These are phyloP conservation scores for Heptascelio sp. DNA, from an alignment of 2,888 invertebrate species.

Conservation along the genomic window DNA sequence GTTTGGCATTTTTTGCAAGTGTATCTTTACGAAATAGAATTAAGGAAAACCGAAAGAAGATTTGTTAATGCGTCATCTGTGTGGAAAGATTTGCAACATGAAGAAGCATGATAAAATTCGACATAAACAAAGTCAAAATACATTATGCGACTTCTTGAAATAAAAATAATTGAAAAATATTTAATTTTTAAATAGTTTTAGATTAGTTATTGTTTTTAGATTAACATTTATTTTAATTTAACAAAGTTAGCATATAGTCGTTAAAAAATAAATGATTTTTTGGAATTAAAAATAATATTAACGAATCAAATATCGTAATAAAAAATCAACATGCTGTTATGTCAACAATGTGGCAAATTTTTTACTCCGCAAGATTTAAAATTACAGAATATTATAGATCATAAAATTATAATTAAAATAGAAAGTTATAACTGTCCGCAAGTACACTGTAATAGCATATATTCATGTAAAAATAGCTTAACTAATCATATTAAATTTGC, in stretches of 20 bases:
- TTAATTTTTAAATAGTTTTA: no score
- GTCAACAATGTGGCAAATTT: background rate
- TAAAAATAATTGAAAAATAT: no score
- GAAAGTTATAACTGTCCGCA: conserved; percentile 3
- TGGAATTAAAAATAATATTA: no score
- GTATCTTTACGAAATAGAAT: conserved; percentile 2
- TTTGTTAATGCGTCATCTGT: conserved; percentile 1
- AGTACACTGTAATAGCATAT: background rate
- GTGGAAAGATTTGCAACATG: background rate
- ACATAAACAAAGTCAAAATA: background rate
- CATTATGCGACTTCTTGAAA: background rate
- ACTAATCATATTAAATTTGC: background rate
- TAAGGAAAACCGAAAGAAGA: background rate
- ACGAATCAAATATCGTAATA: no score
- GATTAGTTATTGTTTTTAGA: no score
- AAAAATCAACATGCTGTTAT: no score
- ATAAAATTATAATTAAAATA: background rate
- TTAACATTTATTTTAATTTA: no score
- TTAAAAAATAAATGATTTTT: no score
- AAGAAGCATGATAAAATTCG: background rate
- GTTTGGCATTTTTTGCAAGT: conserved; percentile 17
- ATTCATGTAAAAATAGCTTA: background rate
- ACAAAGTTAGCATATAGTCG: no score
- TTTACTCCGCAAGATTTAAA: background rate
- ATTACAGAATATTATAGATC: background rate